Base-by-base conservation (phyloP, 2,888 invertebrate species). In the Phyllotreta striolata region DNA sequence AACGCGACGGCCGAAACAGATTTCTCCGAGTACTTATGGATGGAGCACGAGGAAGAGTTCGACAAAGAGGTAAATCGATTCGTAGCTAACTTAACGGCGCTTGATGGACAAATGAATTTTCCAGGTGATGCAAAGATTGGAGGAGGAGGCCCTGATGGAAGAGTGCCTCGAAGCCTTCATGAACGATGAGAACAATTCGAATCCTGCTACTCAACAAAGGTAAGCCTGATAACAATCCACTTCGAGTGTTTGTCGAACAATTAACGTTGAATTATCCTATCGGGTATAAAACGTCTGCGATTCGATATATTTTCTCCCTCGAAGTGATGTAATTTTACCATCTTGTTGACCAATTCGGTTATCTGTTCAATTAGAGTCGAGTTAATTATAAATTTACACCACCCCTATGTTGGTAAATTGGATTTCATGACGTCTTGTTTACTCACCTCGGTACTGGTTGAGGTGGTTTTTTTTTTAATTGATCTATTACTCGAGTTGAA, bases 1-100 rank as follows among this genome's bases (percentile, higher is more conserved):
- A 62, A 81, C 74, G 77, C 82, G 63, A 81, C 84, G 1, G 82
- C 83, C 4, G 87, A 86, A 52, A 87, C 88, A 62, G 94, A 95
- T 81, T 95, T 95, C 79, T 91, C 92, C 0, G 95, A 95, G 76
- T 95, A 94, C 78, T 87, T 95, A 85, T 95, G 95, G 96, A 95
- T 95, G 95, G 95, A 95, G 78, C 91, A 94, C 75, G 92, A 95
- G 76, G 95, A 96, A 76, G 95, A 95, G 77, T 95, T 95, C 78
- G 95, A 96, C 76, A 92, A 92, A 81, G 91, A 93, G 87, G 95
- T 93, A 80, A 72, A 61, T 64, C 52, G 40, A 9, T 43, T 7
- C 12, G 35, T 6, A 39, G 46, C 57, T n/a, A 35, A 46, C 35
- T 39, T 41, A 59, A 24, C 24, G 34, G 39, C 40, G 13, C 13